Base-by-base conservation (phyloP, 2,888 invertebrate species). In the Tridacna gigas region DNA sequence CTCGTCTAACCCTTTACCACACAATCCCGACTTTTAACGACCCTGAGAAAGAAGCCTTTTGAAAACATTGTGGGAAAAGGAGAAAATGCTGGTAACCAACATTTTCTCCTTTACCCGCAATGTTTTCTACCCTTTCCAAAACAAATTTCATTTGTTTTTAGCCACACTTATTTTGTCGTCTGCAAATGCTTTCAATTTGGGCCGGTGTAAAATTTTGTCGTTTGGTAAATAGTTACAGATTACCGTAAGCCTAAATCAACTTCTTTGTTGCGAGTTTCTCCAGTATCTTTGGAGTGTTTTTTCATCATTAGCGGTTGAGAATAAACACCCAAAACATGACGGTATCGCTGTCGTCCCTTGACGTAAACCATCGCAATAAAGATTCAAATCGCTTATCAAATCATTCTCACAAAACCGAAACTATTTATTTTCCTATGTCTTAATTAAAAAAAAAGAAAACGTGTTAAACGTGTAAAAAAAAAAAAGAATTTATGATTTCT, bases 351-450 rank as follows among this genome's bases (percentile, higher is more conserved):
- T 71, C 71, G 71, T 71, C 71, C 71, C 71, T 51, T 71, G 71
- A 71, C 71, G 71, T 51, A 71, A 71, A 48, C 71, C 71, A 25
- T 71, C 71, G 71, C 51, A 26, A 71, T 71, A 71, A 71, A 71
- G 71, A 71, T 71, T 13, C 51, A 48, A 71, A 71, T 71, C 71
- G 71, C 71, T 71, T 71, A 71, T 71, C 71, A 71, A 71, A 71
- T 71, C 71, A 26, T 47, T 71, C 51, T 51, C 71, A 71, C 71
- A 71, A 48, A 71, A 71, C 71, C 71, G 71, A 71, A 26, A 51
- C 71, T 47, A 71, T 71, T 71, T 71, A 71, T 71, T 71, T 71
- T 25, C 71, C 71, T 71, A 71, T 71, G 51, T 51, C 51, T 71
- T 71, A 71, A 71, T 71, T 71, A 51, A 48, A 71, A 71, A 71